Percentiles rank a stretch among this genome's conserved stretches.
Evolutionary conservation across 2,797 vertebrate genomes (phyloP).

Genomic region (Sphaeramia orbicularis): DNA sequence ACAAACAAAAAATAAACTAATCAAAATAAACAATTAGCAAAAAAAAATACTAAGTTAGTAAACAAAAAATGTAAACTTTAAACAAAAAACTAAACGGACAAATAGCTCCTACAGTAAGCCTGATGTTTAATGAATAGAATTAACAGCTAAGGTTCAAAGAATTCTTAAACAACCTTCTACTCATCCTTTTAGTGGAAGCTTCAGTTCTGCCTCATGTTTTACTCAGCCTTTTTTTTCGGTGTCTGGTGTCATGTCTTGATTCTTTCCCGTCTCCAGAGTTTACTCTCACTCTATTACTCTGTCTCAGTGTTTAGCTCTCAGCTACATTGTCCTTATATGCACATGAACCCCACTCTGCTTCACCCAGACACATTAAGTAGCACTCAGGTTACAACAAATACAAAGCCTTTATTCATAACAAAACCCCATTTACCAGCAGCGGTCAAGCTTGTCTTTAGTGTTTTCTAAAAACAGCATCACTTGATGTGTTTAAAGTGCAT

Average conservation of each 20-base stretch:
- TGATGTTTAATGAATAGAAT: neutral
- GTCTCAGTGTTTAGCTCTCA: conserved; percentile 54
- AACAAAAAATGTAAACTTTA: no score
- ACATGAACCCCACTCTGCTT: conserved; percentile 42
- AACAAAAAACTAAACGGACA: no score
- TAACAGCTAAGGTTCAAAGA: neutral
- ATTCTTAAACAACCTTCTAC: conserved; percentile 31
- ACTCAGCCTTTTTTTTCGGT: conserved; percentile 20
- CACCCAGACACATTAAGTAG: conserved; percentile 30
- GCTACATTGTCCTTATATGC: conserved; percentile 79
- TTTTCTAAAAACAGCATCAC: conserved; percentile 3
- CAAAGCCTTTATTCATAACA: conserved; percentile 72
- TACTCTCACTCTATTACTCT: conserved; percentile 37
- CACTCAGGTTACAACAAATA: conserved; percentile 56
- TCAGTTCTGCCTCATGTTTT: neutral
- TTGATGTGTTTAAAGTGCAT: conserved; percentile 64
- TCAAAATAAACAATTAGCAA: no score
- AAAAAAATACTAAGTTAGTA: no score
- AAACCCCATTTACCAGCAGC: conserved; percentile 38
- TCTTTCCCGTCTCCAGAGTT: conserved; percentile 18
- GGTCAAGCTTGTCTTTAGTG: conserved; percentile 15
- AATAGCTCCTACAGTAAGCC: no score
- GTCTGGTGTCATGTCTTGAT: conserved; percentile 21
- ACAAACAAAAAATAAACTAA: no score
- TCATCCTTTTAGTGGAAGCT: neutral